A percentile compares a stretch with the other conserved stretches of the same genome.
These are phyloP conservation scores for Sicus ferrugineus DNA, from an alignment of 2,888 invertebrate genomes.

Conservation along the genomic window DNA sequence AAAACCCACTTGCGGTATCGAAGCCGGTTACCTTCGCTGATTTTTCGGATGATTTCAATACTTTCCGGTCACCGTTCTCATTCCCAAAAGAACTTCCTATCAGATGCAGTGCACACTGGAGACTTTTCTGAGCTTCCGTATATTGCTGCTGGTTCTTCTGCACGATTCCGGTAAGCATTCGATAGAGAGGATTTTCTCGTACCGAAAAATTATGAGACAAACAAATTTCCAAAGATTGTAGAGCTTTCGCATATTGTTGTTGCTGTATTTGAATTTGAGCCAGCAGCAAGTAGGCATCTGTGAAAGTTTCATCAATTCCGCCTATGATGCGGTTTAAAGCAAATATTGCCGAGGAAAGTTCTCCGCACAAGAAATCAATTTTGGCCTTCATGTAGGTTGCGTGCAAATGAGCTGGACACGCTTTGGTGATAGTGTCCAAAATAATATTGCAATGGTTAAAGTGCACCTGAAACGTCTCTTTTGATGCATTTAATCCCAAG, in stretches of 20 bases:
- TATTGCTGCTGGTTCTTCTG: slow-evolving; percentile 77
- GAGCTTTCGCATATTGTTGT: slow-evolving; percentile 76
- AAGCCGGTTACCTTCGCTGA: slow-evolving; percentile 33
- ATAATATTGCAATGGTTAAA: slow-evolving; percentile 72
- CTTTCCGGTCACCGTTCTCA: slow-evolving; percentile 34
- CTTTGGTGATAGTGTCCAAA: slow-evolving; percentile 76
- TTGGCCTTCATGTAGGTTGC: slow-evolving; percentile 78
- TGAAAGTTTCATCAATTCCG: slow-evolving; percentile 78
- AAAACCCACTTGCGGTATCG: slow-evolving; percentile 59
- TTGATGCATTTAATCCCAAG: slow-evolving; percentile 49
- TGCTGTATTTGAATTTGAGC: slow-evolving; percentile 84
- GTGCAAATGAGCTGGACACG: slow-evolving; percentile 81
- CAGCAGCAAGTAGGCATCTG: slow-evolving; percentile 84
- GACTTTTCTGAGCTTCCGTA: slow-evolving; percentile 77
- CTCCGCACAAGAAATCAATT: slow-evolving; percentile 82
- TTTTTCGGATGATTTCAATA: slow-evolving; percentile 56
- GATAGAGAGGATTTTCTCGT: slow-evolving; percentile 89
- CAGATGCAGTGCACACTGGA: slow-evolving; percentile 77
- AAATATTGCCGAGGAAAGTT: slow-evolving; percentile 74
- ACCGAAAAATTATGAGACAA: slow-evolving; percentile 93
- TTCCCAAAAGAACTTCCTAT: slow-evolving; percentile 63
- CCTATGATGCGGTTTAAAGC: slow-evolving; percentile 78
- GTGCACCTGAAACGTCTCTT: slow-evolving; percentile 66
- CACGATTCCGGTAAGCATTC: slow-evolving; percentile 84
- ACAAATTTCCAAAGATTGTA: slow-evolving; percentile 87